Conservation (phyloP, 1,140 invertebrate species). For the Drosophila malerkotliana region DNA sequence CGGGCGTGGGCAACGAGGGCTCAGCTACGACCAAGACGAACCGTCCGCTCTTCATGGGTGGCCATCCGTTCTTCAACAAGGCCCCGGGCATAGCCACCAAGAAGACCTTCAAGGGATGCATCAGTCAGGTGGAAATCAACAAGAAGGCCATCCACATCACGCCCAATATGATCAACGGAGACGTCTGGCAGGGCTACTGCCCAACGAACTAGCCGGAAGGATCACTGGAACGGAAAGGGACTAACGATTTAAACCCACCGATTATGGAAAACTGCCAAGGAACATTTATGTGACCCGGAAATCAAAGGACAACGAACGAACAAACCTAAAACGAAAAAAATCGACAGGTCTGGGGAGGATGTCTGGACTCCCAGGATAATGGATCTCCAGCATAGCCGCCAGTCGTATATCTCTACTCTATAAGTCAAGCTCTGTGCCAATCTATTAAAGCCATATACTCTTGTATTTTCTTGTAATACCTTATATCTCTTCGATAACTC, state of each 20-base stretch:
- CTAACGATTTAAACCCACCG: conserved; percentile 16
- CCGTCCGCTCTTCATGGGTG: conserved; percentile 95
- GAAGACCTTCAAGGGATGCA: conserved; percentile 92
- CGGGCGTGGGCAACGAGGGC: conserved; percentile 86
- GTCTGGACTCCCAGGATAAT: conserved; percentile 3
- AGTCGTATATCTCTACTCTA: conserved; percentile 52
- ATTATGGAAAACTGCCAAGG: conserved; percentile 9
- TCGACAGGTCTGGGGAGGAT: conserved; percentile 33
- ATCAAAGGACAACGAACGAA: conserved; percentile 59
- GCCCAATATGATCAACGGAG: conserved; percentile 86
- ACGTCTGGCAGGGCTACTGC: conserved; percentile 89
- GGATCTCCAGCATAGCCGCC: conserved; percentile 12
- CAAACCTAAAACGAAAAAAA: conserved; percentile 65
- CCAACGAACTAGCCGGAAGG: conserved; percentile 87
- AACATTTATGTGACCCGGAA: not conserved
- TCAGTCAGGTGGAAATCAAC: conserved; percentile 89
- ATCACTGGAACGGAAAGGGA: conserved; percentile 19
- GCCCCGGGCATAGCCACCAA: conserved; percentile 86
- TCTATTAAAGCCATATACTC: conserved; percentile 31
- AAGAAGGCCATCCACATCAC: conserved; percentile 86
- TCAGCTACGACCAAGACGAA: conserved; percentile 91
- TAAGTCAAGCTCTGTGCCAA: conserved; percentile 65
- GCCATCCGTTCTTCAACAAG: conserved; percentile 87
- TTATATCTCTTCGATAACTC: conserved; percentile 14
- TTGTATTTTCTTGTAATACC: conserved; percentile 1